Base-by-base conservation (phyloP, 2,888 invertebrate species). In the Eurois occulta region DNA sequence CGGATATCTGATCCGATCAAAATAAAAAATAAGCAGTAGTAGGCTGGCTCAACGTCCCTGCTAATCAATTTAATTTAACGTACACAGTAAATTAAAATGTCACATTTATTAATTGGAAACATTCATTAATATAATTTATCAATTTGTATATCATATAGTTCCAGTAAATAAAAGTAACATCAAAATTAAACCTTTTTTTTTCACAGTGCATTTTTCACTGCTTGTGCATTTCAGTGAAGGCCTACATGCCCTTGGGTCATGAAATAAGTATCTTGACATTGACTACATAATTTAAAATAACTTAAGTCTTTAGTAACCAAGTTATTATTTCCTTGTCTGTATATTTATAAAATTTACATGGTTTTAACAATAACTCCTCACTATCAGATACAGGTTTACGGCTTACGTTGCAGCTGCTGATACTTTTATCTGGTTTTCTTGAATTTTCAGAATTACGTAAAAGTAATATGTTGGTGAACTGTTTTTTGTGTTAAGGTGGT, bases 351-450 rank as follows among this genome's bases (percentile, higher is more conserved):
- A 43, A 66, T 24, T 38, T 38, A 67, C 2, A 60, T 28, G 18
- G 10, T 77, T 48, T n/a, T 11, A 66, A 58, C 48, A 62, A 28
- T 60, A 32, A 55, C 38, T 38, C 28, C 28, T 58, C n/a, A 18
- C 67, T 64, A 73, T 67, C 41, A 46, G 46, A 46, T 10, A 46
- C 18, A 65, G 32, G 46, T 73, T 80, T 68, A 82, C 52, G 80
- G 80, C 55, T 32, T 5, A 32, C 52, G n/a, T 38, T n/a, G 35
- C 16, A 32, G 43, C 84, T 85, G 75, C 76, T 72, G 81, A 72
- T 75, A 65, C 64, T n/a, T 52, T 69, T 83, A 64, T 80, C 43
- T 28, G 65, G 72, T 85, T 70, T 67, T 67, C 46, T 72, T 43
- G 6, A 58, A 83, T 72, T 72, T 68, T 32, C 48, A 64, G 41